Base-by-base conservation (phyloP, 2,888 invertebrate genomes). In the Trissolcus brochymenae region DNA sequence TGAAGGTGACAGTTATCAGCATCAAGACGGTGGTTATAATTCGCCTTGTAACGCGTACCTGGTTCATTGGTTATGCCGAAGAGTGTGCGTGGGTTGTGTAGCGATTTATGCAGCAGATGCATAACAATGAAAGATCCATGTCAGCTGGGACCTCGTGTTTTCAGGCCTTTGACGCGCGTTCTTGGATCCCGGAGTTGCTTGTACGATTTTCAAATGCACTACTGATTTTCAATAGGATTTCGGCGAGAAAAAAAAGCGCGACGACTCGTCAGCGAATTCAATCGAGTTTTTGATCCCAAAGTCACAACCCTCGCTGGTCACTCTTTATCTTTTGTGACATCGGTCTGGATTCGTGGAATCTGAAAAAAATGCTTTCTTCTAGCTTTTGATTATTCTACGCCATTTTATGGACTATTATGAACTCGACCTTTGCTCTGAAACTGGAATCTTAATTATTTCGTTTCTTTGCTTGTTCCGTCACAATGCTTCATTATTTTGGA, bases 41-140 rank as follows among this genome's bases (percentile, higher is more conserved):
- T 76, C 66, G 65, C 66, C 56, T 71, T 71, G 65, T 71, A 65
- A 65, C 61, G 50, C 70, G 56, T 72, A 67, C 62, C 70, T 64
- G 59, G 59, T 60, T 77, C 77, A 77, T 77, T 77, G 72, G 51
- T 14, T 68, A 77, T 73, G 68, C 73, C n/a, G 6, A 17, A 35
- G 64, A 67, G 65, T 65, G 77, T 61, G 77, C 77, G 77, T 73
- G 53, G 77, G 72, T 60, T 70, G 77, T 53, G 54, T 43, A 64
- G 64, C 60, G 61, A 73, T 57, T 77, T 70, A 56, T 61, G 74
- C 65, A 66, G 74, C 68, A 71, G 66, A 78, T 78, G 78, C 74
- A 70, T 74, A 77, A 73, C 65, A 77, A 77, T 77, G 73, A 77
- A 77, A 70, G 65, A 55, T 55, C 65, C 60, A 55, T 41, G 70